These are phyloP conservation scores for Crepidodera aurea DNA, from an alignment of 2,888 invertebrate species.

Conservation along the genomic window DNA sequence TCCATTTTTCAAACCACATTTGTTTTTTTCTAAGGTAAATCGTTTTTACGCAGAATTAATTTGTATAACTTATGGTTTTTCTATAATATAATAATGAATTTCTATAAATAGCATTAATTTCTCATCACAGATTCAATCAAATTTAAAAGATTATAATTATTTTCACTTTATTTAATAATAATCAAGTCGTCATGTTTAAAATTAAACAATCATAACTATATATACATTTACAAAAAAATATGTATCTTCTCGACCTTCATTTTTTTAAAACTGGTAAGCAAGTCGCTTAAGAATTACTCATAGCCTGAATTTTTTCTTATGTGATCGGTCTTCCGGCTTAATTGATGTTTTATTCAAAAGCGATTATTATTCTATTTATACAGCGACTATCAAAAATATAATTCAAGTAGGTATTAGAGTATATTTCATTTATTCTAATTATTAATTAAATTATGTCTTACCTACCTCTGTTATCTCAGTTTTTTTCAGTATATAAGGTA, in stretches of 20 bases:
- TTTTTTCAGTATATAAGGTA: too few relatives aligned
- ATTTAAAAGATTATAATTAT: neutral
- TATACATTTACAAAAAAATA: conserved; percentile 4
- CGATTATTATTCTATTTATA: too few relatives aligned
- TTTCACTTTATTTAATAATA: conserved; percentile 6
- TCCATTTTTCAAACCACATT: too few relatives aligned
- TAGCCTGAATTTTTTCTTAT: conserved; percentile 8
- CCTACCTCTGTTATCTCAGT: too few relatives aligned
- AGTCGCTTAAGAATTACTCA: conserved; percentile 11
- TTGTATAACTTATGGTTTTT: too few relatives aligned
- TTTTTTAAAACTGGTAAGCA: conserved; percentile 14
- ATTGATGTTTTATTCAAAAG: neutral
- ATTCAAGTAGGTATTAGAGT: too few relatives aligned
- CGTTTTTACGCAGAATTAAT: too few relatives aligned
- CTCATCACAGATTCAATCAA: neutral
- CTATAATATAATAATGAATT: too few relatives aligned
- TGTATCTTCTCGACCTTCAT: conserved; percentile 18
- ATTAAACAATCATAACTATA: conserved; percentile 13
- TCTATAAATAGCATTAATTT: neutral
- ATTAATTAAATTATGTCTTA: too few relatives aligned
- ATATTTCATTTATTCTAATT: too few relatives aligned
- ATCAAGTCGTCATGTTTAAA: conserved; percentile 18
- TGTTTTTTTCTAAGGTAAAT: too few relatives aligned
- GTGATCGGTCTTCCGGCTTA: conserved; percentile 13
- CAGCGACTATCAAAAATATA: too few relatives aligned